Base-by-base conservation (phyloP, 2,797 vertebrate species). In the Acanthornis magna region DNA sequence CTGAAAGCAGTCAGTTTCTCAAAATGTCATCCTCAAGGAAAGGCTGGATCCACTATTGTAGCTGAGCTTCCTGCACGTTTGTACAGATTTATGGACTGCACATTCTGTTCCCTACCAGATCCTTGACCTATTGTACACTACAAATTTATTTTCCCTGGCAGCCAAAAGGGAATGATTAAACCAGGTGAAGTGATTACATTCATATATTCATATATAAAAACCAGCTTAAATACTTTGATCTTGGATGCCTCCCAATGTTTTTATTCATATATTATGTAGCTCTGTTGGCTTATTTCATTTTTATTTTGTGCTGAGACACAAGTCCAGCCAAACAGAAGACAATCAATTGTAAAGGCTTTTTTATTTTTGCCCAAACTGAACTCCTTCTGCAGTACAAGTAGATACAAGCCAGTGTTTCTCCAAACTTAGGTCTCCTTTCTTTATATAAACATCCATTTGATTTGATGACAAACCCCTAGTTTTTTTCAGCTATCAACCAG, bases 11-110 rank as follows among this genome's bases (percentile, higher is more conserved):
- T 67, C 57, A 51, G 66, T 93, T 96, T 92, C 83, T 96, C 97
- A 89, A 96, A 92, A 89, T 89, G 84, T 75, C 93, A 89, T 65
- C 67, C 91, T 93, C 66, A 89, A 96, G 94, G 65, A 84, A 95
- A 96, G 96, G 80, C 63, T 96, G 61, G 58, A 78, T 58, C 53
- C 23, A 58, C 55, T 48, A 50, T 32, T 45, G 53, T 34, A 81
- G 89, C 43, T 62, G 36, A 78, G 57, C 66, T 87, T 36, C 65
- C 38, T 58, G 15, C 19, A 19, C 45, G 32, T 88, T 81, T 83
- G 53, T 36, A 80, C 61, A 85, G 88, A 96, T 95, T 97, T 90
- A 95, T 75, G 83, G 95, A 83, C 74, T 85, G 61, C 55, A 94
- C 73, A 51, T 66, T 85, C 29, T 90, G 57, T 85, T 97, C 83